Evolutionary conservation across 2,113 vertebrate genomes (phyloP).

Genomic region (Halichoeres trimaculatus): DNA sequence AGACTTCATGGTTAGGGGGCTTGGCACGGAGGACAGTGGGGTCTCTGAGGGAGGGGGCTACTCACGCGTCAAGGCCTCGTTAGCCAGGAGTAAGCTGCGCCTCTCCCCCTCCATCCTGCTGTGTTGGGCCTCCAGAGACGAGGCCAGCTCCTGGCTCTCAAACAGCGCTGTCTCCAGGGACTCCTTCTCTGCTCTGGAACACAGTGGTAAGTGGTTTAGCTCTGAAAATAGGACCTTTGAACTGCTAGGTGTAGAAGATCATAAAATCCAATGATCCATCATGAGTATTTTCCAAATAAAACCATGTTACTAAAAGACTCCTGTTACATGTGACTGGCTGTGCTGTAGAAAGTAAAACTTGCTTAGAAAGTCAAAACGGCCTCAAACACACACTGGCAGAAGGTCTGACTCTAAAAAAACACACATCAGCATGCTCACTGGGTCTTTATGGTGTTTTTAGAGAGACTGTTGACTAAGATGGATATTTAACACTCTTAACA

Average conservation of each 20-base stretch:
- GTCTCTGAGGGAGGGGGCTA: constrained; percentile 67
- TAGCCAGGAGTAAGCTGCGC: constrained; percentile 67
- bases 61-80: constrained; percentile 86
- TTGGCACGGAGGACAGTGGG: constrained; percentile 63
- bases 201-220: constrained; percentile 47
- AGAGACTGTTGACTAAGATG: constrained; percentile 26
- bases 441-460: constrained; percentile 30
- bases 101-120: constrained; percentile 81
- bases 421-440: constrained; percentile 20
- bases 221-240: constrained; percentile 54
- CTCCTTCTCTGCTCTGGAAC: constrained; percentile 84
- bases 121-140: constrained; percentile 77
- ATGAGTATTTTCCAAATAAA: constrained; percentile 68
- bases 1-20: constrained; percentile 67
- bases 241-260: constrained; percentile 61
- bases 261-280: constrained; percentile 69
- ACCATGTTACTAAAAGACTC: constrained; percentile 64
- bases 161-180: constrained; percentile 84
- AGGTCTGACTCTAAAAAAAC: constrained; percentile 42
- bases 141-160: constrained; percentile 80
- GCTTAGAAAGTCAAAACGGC: constrained; percentile 36
- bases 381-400: constrained; percentile 47
- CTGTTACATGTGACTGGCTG: constrained; percentile 48
- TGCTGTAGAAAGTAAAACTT: constrained; percentile 31
- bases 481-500: constrained; percentile 27